Evolutionary conservation across 2,888 invertebrate species (phyloP).

Genomic region (Desoria tigrina): DNA sequence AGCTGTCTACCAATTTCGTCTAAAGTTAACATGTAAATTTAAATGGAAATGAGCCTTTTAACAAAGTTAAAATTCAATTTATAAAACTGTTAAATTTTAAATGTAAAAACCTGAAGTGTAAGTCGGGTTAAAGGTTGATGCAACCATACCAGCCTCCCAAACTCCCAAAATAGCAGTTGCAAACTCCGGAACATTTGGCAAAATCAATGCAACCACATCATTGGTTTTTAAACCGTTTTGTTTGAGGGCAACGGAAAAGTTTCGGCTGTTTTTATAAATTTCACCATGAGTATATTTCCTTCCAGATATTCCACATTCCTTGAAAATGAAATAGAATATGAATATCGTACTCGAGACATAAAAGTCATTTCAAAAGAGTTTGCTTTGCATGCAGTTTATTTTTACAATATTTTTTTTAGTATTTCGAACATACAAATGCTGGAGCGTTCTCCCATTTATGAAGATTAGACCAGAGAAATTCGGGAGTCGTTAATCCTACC

Average conservation of each 20-base stretch:
- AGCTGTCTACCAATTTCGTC: slow-evolving; percentile 72
- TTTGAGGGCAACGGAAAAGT: slow-evolving; percentile 47
- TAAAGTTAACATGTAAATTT: too few species aligned
- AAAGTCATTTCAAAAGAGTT: background rate
- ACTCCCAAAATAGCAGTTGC: slow-evolving; percentile 48
- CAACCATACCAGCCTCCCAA: slow-evolving; percentile 49
- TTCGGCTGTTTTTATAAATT: slow-evolving; percentile 41
- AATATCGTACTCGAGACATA: background rate
- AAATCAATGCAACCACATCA: slow-evolving; percentile 51
- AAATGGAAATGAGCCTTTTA: background rate
- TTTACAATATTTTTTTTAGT: too few species aligned
- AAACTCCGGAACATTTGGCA: slow-evolving; percentile 54
- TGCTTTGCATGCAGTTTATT: background rate
- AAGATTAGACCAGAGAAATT: slow-evolving; percentile 46
- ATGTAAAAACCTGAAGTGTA: slow-evolving; percentile 49
- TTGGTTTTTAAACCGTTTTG: slow-evolving; percentile 43
- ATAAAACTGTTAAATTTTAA: background rate
- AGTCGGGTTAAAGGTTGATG: slow-evolving; percentile 53
- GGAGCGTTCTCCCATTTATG: slow-evolving; percentile 40
- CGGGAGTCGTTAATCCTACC: slow-evolving; percentile 38
- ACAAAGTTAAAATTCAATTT: background rate
- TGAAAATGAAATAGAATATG: background rate
- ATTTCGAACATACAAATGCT: slow-evolving; percentile 44
- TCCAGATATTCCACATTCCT: slow-evolving; percentile 37
- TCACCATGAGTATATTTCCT: slow-evolving; percentile 41